Evolutionary conservation across 2,113 vertebrate genomes (phyloP), one percentile per base, ranked within the genome.

Genomic region (Pelecanus crispus): DNA sequence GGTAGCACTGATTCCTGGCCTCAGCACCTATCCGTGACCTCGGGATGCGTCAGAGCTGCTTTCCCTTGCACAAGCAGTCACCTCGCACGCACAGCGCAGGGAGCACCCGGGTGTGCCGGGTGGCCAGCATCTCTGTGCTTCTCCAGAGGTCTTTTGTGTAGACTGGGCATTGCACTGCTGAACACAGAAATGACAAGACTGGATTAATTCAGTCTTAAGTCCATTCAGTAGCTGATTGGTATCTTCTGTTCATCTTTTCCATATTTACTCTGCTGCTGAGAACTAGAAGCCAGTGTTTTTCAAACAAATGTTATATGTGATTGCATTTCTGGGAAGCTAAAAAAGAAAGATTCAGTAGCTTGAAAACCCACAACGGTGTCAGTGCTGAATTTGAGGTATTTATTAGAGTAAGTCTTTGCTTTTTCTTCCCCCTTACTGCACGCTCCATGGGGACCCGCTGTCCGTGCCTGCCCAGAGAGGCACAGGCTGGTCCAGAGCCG

Each of bases 41-140:
- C 28, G 0, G n/a, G 40, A 9, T 21, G 25, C 32, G 8, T 10
- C 58, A 38, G 75, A 56, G 53, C 62, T 25, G 32, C 63, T 47
- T 40, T 32, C 25, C 31, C 47, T 55, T 4, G 21, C 38, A 36
- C 79, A 42, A 2, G 19, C 19, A 18, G 6, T 18, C 49, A 13
- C 13, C 0, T 6, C 53, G 59, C 32, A 3, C 55, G 14, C 8
- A 4, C 12, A 13, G 2, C 0, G 0, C 21, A 24, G 32, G n/a
- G 26, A 52, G 7, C 26, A 36, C 22, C 22, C 40, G 44, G 12
- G 25, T 3, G 11, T 3, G 22, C 3, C 2, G 11, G 42, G 28
- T 74, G 38, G 29, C 21, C 88, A 83, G 5, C 40, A 53, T 1
- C 62, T 42, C 63, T 10, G 22, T 49, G 55, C 63, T 73, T 31